phyloP scores from a whole-genome alignment of 2,113 vertebrate species.

The Sclerurus mexicanus region DNA sequence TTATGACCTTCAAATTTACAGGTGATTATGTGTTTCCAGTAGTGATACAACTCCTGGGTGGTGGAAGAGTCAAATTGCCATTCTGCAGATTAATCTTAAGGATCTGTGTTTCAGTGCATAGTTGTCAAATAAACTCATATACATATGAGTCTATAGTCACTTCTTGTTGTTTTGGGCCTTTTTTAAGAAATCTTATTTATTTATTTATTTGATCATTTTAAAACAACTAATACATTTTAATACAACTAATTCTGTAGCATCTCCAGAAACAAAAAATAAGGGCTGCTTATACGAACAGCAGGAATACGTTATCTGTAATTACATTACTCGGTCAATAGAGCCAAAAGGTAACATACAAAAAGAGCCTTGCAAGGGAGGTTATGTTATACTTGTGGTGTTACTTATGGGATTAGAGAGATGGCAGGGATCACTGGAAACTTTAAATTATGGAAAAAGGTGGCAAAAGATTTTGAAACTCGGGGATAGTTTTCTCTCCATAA shows the following conservation, averaged over 20 bases:
- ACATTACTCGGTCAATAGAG: neutral
- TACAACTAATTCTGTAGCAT: too few relatives aligned
- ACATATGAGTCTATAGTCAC: neutral
- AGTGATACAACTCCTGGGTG: neutral
- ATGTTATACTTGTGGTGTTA: neutral
- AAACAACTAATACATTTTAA: neutral
- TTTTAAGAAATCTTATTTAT: neutral
- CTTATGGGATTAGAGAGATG: neutral
- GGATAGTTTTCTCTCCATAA: neutral
- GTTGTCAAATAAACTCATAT: neutral
- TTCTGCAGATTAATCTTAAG: neutral
- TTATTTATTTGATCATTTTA: neutral
- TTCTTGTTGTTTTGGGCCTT: too few relatives aligned
- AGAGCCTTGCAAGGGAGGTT: neutral
- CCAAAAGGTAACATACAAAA: neutral
- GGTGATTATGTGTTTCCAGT: neutral
- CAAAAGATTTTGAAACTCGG: neutral
- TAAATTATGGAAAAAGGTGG: neutral
- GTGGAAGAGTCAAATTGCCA: neutral
- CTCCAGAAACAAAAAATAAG: neutral
- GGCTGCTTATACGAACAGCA: neutral
- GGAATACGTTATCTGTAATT: neutral
- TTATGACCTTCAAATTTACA: neutral
- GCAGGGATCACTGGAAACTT: neutral
- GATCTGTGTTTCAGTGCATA: neutral